These are phyloP conservation scores for Puffinus mauretanicus DNA, from an alignment of 2,113 vertebrate species.

Conservation along the genomic window DNA sequence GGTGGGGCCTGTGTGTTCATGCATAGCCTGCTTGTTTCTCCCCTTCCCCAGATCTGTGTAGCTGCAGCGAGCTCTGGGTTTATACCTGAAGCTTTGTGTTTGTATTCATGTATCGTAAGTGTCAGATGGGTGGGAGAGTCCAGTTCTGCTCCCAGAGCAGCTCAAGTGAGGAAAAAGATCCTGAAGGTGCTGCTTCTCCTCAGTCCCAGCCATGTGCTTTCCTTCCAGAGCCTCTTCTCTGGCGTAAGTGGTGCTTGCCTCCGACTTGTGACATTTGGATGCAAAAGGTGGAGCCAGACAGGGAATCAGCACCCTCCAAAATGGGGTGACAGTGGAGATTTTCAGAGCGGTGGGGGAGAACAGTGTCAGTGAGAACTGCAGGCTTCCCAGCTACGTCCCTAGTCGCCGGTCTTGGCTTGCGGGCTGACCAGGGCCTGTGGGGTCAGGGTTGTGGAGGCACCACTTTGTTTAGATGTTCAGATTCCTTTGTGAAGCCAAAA, in stretches of 20 bases:
- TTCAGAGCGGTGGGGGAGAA: not conserved
- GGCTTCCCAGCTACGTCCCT: not conserved
- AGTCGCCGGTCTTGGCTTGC: rapidly evolving
- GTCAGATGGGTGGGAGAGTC: not conserved
- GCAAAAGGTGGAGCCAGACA: not conserved
- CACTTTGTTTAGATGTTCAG: not conserved
- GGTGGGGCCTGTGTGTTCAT: not conserved
- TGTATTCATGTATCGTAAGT: rapidly evolving
- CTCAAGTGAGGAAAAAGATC: not conserved
- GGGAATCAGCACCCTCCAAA: not conserved
- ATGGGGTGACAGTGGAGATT: not conserved
- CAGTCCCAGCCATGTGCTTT: not conserved
- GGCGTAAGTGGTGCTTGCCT: rapidly evolving
- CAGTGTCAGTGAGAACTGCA: not conserved
- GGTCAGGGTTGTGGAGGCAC: not conserved
- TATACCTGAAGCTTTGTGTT: not conserved
- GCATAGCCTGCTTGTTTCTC: not conserved
- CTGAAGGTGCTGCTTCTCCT: not conserved
- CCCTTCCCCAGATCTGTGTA: not conserved
- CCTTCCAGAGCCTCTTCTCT: not conserved
- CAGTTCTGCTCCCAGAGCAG: not conserved
- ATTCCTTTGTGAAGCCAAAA: conserved; percentile 33
- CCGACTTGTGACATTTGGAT: not conserved
- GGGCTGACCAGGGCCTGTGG: not conserved
- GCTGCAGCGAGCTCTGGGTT: not conserved